Evolutionary conservation across 1,140 invertebrate genomes (phyloP).

Genomic region (Brachionus asplanchnoidis): DNA sequence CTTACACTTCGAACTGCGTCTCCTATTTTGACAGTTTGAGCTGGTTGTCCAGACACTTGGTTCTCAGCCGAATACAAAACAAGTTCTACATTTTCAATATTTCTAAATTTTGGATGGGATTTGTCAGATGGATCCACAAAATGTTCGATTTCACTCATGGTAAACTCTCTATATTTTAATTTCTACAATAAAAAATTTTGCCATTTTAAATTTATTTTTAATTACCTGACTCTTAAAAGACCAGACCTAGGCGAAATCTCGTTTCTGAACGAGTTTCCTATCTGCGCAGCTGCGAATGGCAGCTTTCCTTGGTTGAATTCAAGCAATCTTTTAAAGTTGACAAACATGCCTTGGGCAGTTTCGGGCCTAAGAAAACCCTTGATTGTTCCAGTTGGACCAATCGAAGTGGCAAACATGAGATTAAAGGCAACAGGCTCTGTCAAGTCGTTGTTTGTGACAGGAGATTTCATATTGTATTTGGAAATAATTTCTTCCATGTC

Average conservation of each 20-base stretch:
- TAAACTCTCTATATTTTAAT: slow-evolving; percentile 71
- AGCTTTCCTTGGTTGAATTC: slow-evolving; percentile 94
- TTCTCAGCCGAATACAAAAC: slow-evolving; percentile 86
- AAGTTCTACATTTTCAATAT: slow-evolving; percentile 68
- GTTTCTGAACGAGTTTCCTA: slow-evolving; percentile 94
- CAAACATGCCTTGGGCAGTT: slow-evolving; percentile 98
- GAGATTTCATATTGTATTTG: slow-evolving; percentile 88
- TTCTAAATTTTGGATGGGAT: slow-evolving; percentile 79
- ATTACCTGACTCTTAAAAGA: slow-evolving; percentile 75
- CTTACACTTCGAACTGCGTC: slow-evolving; percentile 58
- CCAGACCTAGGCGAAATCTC: slow-evolving; percentile 98
- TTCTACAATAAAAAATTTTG: not conserved
- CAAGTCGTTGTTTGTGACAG: slow-evolving; percentile 84
- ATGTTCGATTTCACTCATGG: slow-evolving; percentile 99
- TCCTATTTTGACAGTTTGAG: slow-evolving; percentile 50
- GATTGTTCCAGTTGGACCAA: slow-evolving; percentile 85
- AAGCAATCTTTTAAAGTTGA: slow-evolving; percentile 91
- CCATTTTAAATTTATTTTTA: not conserved
- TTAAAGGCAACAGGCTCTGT: slow-evolving; percentile 95
- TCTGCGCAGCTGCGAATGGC: slow-evolving; percentile 96
- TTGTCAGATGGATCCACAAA: slow-evolving; percentile 90
- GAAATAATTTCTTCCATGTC: slow-evolving; percentile 78
- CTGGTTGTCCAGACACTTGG: slow-evolving; percentile 71
- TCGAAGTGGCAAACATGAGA: slow-evolving; percentile 94
- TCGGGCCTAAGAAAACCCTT: slow-evolving; percentile 93